Conservation (phyloP, 2,113 vertebrate species). For the Mixornis gularis region DNA sequence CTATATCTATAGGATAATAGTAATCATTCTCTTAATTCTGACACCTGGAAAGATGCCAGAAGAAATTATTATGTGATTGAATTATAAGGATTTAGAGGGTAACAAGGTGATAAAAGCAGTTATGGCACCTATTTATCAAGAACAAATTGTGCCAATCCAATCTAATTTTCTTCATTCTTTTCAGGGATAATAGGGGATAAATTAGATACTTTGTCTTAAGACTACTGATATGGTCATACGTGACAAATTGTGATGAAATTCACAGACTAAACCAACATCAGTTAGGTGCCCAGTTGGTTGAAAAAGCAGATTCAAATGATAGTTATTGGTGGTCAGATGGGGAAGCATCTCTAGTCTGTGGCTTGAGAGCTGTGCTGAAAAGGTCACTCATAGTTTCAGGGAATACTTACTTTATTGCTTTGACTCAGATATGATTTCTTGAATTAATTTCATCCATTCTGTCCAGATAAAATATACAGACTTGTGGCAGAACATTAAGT, state of each 20-base stretch:
- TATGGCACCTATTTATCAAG: not conserved
- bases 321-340: not conserved
- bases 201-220: not conserved
- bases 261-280: not conserved
- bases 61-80: not conserved
- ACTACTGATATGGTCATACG: not conserved
- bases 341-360: not conserved
- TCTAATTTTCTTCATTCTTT: not conserved
- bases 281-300: not conserved
- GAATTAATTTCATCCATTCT: not conserved
- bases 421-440: not conserved
- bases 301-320: not conserved
- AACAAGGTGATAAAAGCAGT: constrained; percentile 23
- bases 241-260: not conserved
- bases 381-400: not conserved
- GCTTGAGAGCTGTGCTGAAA: not conserved
- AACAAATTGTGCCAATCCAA: not conserved
- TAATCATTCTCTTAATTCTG: not conserved
- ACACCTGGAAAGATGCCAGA: not conserved
- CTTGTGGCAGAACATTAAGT: not conserved
- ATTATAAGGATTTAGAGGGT: not conserved
- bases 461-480: not conserved
- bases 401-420: not conserved
- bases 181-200: not conserved
- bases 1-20: not conserved